Evolutionary conservation across 2,113 vertebrate species (phyloP).

Genomic region (Dromaius novaehollandiae): DNA sequence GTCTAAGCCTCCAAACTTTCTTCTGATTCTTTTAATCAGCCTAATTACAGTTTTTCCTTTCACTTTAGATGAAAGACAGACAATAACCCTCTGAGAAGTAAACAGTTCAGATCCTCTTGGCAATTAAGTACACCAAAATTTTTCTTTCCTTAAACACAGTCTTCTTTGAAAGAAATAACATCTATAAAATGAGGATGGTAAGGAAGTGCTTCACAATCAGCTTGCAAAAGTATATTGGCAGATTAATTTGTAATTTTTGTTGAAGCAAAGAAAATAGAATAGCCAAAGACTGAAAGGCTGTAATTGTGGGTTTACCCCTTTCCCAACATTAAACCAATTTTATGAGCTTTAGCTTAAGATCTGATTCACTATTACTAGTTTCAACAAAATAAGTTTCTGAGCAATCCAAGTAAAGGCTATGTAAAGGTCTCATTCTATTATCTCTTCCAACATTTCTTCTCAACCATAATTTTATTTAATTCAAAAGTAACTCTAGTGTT

Average conservation of each 20-base stretch:
- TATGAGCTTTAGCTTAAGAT: not conserved
- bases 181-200: not conserved
- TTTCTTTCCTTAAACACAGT: not conserved
- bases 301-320: not conserved
- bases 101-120: not conserved
- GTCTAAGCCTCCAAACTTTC: not conserved
- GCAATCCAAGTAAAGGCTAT: constrained; percentile 1
- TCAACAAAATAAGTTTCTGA: not conserved
- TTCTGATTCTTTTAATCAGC: not conserved
- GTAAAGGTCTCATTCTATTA: constrained; percentile 1
- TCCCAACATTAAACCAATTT: not conserved
- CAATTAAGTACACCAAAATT: not conserved
- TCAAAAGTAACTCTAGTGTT: not conserved
- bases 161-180: not conserved
- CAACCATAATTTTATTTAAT: constrained; percentile 10
- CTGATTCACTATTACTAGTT: not conserved
- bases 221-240: not conserved
- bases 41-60: not conserved
- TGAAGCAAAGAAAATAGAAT: not conserved
- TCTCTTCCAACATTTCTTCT: not conserved
- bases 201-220: not conserved
- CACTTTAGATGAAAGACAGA: not conserved
- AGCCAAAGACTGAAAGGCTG: not conserved
- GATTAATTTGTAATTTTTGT: not conserved
- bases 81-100: not conserved